Conservation (phyloP, 2,888 invertebrate genomes). For the Andricus curvator region DNA sequence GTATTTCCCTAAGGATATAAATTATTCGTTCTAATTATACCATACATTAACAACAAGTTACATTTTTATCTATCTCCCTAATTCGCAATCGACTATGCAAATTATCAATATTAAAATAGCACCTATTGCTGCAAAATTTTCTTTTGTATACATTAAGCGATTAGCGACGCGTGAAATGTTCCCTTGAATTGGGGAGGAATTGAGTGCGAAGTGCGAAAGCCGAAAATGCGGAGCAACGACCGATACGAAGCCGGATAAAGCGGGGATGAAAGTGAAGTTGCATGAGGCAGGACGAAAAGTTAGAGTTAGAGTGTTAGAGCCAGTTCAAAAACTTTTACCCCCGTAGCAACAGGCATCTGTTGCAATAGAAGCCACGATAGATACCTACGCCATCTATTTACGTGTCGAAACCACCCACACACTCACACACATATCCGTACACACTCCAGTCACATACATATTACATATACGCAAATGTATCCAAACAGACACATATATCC, state of each 20-base stretch:
- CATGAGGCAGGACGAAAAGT: slow-evolving; percentile 24
- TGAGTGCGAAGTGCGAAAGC: neutral
- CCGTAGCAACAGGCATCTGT: slow-evolving; percentile 77
- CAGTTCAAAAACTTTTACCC: slow-evolving; percentile 67
- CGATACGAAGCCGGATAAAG: slow-evolving; percentile 33
- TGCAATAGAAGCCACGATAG: slow-evolving; percentile 73
- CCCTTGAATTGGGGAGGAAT: neutral
- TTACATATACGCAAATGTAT: neutral
- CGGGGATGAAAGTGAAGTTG: slow-evolving; percentile 46
- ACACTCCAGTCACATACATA: neutral
- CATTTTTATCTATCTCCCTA: neutral
- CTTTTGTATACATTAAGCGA: neutral
- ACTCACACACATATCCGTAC: neutral
- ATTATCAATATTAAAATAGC: neutral
- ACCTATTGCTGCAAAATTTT: neutral
- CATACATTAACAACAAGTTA: neutral
- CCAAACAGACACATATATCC: neutral
- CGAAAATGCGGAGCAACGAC: neutral
- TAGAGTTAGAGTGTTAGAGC: slow-evolving; percentile 32
- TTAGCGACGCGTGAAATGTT: neutral
- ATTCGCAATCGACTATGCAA: neutral
- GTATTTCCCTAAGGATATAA: neutral
- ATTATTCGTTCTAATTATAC: neutral
- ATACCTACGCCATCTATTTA: slow-evolving; percentile 63
- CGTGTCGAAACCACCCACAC: slow-evolving; percentile 43